Evolutionary conservation across 2,888 invertebrate species (phyloP).

Genomic region (Spilosoma lubricipeda): DNA sequence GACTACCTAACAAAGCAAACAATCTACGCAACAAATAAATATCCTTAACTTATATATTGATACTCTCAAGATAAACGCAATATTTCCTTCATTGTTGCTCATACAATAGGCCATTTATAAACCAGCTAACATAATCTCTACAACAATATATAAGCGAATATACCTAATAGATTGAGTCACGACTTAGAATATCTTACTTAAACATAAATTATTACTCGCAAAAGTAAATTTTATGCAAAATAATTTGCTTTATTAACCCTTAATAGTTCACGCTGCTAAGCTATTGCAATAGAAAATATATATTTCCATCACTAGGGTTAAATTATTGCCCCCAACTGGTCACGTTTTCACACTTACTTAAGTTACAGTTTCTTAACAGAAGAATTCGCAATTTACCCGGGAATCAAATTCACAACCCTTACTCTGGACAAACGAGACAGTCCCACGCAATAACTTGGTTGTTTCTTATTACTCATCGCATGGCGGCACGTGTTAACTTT

Average conservation of each 20-base stretch:
- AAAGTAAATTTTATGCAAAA: conserved; percentile 6
- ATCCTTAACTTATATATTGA: conserved; percentile 39
- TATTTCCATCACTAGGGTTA: not conserved
- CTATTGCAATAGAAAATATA: not conserved
- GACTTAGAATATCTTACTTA: conserved; percentile 36
- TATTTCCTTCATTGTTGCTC: conserved; percentile 63
- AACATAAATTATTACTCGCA: conserved; percentile 27
- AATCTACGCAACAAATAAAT: conserved; percentile 42
- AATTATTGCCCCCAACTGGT: not conserved
- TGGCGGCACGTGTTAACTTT: not conserved
- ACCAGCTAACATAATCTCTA: conserved; percentile 47
- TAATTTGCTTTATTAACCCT: not conserved
- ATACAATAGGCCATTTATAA: conserved; percentile 69
- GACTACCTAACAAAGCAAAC: conserved; percentile 21
- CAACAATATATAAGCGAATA: conserved; percentile 52
- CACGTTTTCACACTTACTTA: not conserved
- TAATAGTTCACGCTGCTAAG: not conserved
- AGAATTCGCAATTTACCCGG: not conserved
- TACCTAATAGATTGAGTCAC: conserved; percentile 46
- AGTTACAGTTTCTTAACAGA: not conserved
- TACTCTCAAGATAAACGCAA: conserved; percentile 49
- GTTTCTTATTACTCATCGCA: not conserved
- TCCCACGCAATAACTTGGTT: not conserved
- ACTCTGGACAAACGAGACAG: not conserved
- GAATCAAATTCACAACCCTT: not conserved